Evolutionary conservation across 2,797 vertebrate species (phyloP).

Genomic region (Danio kyathit): DNA sequence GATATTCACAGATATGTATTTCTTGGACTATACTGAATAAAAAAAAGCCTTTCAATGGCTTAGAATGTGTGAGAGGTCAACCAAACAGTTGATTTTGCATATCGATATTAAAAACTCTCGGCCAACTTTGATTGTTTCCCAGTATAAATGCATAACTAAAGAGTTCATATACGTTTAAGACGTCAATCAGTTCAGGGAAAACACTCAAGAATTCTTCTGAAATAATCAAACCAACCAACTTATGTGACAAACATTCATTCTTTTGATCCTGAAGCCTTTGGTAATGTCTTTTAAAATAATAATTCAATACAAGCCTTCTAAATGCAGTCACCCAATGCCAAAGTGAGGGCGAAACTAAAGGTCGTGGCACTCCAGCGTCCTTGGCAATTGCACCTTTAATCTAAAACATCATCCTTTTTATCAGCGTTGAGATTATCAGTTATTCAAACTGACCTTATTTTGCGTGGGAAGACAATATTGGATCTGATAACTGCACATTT

Average conservation of each 20-base stretch:
- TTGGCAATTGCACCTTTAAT: slow-evolving; percentile 38
- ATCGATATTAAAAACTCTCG: not conserved
- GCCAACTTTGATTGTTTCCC: slow-evolving; percentile 30
- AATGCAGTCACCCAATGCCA: slow-evolving; percentile 53
- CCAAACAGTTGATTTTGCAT: not conserved
- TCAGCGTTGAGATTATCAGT: slow-evolving; percentile 26
- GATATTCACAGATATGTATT: slow-evolving; percentile 51
- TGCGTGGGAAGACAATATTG: slow-evolving; percentile 62
- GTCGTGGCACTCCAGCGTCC: slow-evolving; percentile 65
- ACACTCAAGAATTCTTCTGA: slow-evolving; percentile 34
- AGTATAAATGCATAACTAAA: slow-evolving; percentile 17
- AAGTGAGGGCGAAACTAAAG: slow-evolving; percentile 58
- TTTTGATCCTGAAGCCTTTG: slow-evolving; percentile 81
- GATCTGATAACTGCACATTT: slow-evolving; percentile 42
- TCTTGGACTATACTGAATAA: slow-evolving; percentile 46
- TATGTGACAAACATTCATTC: slow-evolving; percentile 76
- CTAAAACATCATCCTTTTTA: slow-evolving; percentile 33
- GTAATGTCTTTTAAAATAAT: slow-evolving; percentile 69
- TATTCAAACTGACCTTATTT: slow-evolving; percentile 40
- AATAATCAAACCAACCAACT: slow-evolving; percentile 41
- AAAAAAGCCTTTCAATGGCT: not conserved
- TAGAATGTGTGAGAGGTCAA: not conserved
- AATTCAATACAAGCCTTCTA: slow-evolving; percentile 14
- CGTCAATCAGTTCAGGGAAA: not conserved
- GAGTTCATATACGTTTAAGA: not conserved